Conservation (phyloP, 2,888 invertebrate genomes). For the Pristionchus japonicus region DNA sequence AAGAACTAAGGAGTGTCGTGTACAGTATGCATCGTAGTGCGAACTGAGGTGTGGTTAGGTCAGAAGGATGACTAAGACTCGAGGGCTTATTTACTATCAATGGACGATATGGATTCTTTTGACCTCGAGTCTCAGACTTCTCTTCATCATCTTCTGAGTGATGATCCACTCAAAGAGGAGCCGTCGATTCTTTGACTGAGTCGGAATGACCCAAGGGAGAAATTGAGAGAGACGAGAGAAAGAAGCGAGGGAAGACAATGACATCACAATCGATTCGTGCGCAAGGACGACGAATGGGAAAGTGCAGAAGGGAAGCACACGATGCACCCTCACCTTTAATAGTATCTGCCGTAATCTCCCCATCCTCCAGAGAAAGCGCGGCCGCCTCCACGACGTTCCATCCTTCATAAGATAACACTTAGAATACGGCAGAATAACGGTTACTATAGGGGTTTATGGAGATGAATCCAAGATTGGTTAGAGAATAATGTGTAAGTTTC, state of each 20-base stretch:
- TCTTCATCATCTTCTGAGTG: neutral
- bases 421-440: neutral
- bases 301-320: neutral
- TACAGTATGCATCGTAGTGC: constrained; percentile 44
- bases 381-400: constrained; percentile 36
- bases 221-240: neutral
- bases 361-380: constrained; percentile 31
- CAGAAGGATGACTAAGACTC: neutral
- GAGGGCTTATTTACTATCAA: neutral
- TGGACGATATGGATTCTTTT: constrained; percentile 46
- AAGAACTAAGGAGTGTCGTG: constrained; percentile 2
- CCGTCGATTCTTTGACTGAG: neutral
- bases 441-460: no score
- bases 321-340: constrained; percentile 20
- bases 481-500: neutral
- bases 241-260: neutral
- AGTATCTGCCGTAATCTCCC: constrained; percentile 22
- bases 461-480: no score
- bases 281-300: constrained; percentile 9
- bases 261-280: constrained; percentile 27
- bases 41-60: neutral
- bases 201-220: neutral
- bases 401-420: constrained; percentile 2
- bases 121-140: constrained; percentile 24
- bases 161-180: constrained; percentile 2